Conservation (phyloP, 2,113 vertebrate species). For the Numida meleagris region DNA sequence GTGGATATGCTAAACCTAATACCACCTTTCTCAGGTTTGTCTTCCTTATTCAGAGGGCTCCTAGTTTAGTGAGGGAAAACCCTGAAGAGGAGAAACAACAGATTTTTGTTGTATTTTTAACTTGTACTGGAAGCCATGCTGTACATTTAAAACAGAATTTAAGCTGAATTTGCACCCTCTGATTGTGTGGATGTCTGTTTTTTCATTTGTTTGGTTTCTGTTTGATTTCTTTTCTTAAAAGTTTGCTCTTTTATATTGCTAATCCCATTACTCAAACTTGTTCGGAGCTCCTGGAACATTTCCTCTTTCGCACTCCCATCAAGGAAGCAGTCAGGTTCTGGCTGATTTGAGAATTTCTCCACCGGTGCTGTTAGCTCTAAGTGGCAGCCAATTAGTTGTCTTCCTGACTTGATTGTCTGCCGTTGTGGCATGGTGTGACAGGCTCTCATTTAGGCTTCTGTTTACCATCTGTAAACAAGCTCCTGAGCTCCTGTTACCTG, state of each 20-base stretch:
- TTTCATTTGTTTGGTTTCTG: not conserved
- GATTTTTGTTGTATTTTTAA: not conserved
- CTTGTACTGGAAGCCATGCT: not conserved
- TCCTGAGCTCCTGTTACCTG: not conserved
- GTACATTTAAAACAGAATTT: not conserved
- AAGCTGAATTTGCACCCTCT: not conserved
- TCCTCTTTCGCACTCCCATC: not conserved
- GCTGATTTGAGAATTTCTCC: not conserved
- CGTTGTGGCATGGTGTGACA: not conserved
- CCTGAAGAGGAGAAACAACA: not conserved
- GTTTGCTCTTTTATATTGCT: not conserved
- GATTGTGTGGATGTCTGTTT: not conserved
- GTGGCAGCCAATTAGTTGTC: not conserved
- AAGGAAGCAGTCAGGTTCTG: not conserved
- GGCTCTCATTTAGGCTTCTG: not conserved
- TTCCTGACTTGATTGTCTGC: not conserved
- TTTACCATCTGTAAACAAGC: not conserved
- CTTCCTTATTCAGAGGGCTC: not conserved
- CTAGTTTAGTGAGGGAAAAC: not conserved
- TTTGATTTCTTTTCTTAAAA: not conserved
- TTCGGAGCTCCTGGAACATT: not conserved
- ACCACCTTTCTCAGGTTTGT: not conserved
- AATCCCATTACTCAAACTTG: not conserved
- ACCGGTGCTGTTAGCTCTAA: not conserved
- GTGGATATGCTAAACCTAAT: accelerated